Conservation (phyloP, 2,113 vertebrate genomes). For the Podarcis muralis region DNA sequence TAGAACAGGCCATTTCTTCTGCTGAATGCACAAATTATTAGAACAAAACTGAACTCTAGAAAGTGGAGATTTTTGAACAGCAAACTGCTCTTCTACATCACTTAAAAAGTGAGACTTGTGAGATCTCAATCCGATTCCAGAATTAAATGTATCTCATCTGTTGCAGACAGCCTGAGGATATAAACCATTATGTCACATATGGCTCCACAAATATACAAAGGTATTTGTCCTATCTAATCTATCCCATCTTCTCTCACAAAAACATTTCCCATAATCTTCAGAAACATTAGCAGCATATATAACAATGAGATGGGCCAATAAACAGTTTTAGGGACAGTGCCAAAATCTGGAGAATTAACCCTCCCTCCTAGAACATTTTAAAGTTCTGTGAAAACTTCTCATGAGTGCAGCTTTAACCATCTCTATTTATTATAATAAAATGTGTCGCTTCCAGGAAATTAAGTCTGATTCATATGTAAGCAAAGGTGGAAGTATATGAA, state of each 20-base stretch:
- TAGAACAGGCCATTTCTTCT: not conserved
- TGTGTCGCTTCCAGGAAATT: not conserved
- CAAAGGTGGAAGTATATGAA: not conserved
- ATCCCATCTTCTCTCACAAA: not conserved
- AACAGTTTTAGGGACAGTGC: not conserved
- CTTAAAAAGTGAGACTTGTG: not conserved
- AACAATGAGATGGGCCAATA: not conserved
- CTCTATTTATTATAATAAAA: not conserved
- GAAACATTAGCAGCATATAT: not conserved
- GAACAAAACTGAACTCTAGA: not conserved
- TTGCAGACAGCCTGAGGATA: not conserved
- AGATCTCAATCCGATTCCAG: not conserved
- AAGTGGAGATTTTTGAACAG: not conserved
- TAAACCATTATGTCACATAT: not conserved
- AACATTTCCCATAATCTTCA: not conserved
- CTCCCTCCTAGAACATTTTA: not conserved
- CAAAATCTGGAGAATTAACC: not conserved
- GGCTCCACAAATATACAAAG: not conserved
- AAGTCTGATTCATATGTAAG: not conserved
- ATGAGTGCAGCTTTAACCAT: not conserved
- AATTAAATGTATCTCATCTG: not conserved
- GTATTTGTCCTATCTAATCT: not conserved
- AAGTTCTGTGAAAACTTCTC: not conserved
- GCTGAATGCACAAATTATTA: not conserved
- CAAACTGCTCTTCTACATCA: not conserved